Evolutionary conservation across 1,140 invertebrate species (phyloP).

Genomic region (Atta texana): DNA sequence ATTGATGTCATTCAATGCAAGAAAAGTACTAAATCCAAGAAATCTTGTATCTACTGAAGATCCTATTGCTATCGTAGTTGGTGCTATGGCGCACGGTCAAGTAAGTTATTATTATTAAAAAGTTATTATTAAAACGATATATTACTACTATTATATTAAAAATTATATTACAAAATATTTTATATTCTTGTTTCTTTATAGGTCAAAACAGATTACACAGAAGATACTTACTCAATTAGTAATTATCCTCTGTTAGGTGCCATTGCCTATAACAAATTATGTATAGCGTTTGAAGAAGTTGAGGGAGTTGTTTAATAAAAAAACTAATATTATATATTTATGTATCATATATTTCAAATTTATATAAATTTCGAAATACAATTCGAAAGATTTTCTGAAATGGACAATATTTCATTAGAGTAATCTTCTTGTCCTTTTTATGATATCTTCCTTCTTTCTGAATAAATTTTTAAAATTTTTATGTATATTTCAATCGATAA

Average conservation of each 20-base stretch:
- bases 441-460: not conserved
- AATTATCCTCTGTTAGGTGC: conserved; percentile 98
- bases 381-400: not conserved
- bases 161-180: not conserved
- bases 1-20: conserved; percentile 95
- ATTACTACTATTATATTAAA: conserved; percentile 14
- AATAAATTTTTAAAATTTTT: not conserved
- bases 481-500: not conserved
- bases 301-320: conserved; percentile 92
- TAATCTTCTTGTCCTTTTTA: not conserved
- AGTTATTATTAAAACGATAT: conserved; percentile 3
- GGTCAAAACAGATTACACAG: conserved; percentile 95
- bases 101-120: conserved; percentile 83
- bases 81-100: conserved; percentile 99
- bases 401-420: not conserved
- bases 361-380: not conserved
- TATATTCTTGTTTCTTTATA: conserved; percentile 78
- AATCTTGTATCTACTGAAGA: conserved; percentile 94
- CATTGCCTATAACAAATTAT: conserved; percentile 98
- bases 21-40: conserved; percentile 91
- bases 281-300: conserved; percentile 97
- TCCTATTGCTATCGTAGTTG: conserved; percentile 96
- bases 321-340: not conserved
- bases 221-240: conserved; percentile 96
- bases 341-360: not conserved